Evolutionary conservation across 1,140 invertebrate species (phyloP), one percentile per base, ranked within the genome.

Genomic region (Cherax destructor): DNA sequence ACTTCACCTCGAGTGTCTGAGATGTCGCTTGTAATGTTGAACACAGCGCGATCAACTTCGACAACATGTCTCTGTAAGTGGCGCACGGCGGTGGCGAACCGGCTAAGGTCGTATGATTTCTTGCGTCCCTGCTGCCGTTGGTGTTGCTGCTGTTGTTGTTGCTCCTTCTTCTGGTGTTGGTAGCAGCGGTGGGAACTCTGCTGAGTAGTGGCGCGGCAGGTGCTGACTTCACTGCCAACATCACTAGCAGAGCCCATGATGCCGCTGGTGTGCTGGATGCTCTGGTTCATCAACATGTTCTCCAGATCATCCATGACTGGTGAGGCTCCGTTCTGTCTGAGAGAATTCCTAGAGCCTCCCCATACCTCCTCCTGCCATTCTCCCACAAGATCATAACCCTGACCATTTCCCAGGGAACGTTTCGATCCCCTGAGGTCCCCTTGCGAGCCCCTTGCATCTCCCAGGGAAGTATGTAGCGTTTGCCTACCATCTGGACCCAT

Each of bases 41-140:
- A 79, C 18, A 92, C 92, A 4, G 92, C 92, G 18, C 89, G 88
- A 84, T 92, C 92, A 30, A 92, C 74, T 69, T 92, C 92, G 1
- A 92, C 92, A 41, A 92, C 92, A 72, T 92, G 92, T 74, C 89
- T 80, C 88, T 92, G 92, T 18, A 92, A 72, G 72, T 92, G 88
- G 11, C 88, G 84, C 65, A 92, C 92, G 5, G 92, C 92, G 16
- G 78, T 76, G 3, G 88, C 78, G 65, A 92, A 92, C 21, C 92
- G 88, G 47, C 65, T 86, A 24, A 92, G 77, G 72, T 91, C 92
- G 1, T 88, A 83, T 21, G 91, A 61, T 49, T 88, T 86, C 81
- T 92, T 88, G 81, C 84, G 86, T 21, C 30, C 61, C 61, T 83
- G 50, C 65, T 81, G 88, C 18, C 83, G 76, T 9, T 91, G 84